Evolutionary conservation across 2,888 invertebrate species (phyloP), one percentile per base, ranked within the genome.

Genomic region (Chloroclysta siterata): DNA sequence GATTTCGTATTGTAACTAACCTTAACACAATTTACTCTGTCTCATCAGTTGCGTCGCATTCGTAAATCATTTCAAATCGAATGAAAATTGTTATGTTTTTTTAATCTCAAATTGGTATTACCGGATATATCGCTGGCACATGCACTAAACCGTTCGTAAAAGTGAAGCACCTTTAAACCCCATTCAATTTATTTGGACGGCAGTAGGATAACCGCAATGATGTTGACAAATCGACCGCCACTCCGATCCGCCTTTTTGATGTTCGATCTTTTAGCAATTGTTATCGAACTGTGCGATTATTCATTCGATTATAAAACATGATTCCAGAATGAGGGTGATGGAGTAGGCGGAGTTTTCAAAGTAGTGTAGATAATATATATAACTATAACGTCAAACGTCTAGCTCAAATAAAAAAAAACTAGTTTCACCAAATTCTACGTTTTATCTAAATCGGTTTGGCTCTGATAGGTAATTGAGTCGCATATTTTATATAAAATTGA

Each of bases 211-310:
- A 80, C 86, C 86, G 74, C 84, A 82, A 82, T 88, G 90, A 91
- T 90, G 90, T 89, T 89, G 91, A 91, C 90, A 91, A 90, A 91
- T 91, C 85, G 87, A 82, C 80, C 77, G 77, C 74, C 75, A 68
- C 70, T 68, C 70, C 73, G 85, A 62, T 71, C 88, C 91, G 90
- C 91, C 92, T 89, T 84, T 91, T 85, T 82, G 83, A 76, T 92
- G 91, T 90, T 83, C 85, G 80, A 89, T 89, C 88, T 87, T 86
- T 84, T 82, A 77, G 72, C 74, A 75, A 72, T 77, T 77, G 75
- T 81, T 83, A 85, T 79, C 74, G 78, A 78, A 74, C 79, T 78
- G 11, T 39, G 3, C 82, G 78, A 85, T 84, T 83, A 85, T 80
- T 87, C 84, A 85, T 81, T 81, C 78, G 76, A 80, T 80, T 77